A percentile compares a stretch with the other conserved stretches of the same genome.
These are phyloP conservation scores for Dasyurus viverrinus DNA, from an alignment of 2,113 vertebrate genomes.

Conservation along the genomic window DNA sequence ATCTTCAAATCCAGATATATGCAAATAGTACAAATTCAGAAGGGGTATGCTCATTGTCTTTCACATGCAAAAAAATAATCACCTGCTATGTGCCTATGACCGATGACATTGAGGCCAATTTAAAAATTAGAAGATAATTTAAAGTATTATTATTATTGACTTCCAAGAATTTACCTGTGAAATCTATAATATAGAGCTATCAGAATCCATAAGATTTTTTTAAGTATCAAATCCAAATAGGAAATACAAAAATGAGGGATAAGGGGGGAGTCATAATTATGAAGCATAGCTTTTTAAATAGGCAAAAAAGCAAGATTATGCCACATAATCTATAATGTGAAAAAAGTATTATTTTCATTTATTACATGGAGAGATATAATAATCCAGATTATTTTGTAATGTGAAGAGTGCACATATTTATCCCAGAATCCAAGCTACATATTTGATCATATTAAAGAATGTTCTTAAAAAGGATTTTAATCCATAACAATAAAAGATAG, in stretches of 20 bases:
- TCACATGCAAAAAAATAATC: neutral
- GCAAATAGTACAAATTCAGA: neutral
- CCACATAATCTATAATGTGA: neutral
- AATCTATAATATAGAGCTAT: neutral
- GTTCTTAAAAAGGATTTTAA: neutral
- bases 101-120: neutral
- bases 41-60: neutral
- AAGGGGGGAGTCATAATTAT: neutral
- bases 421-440: neutral
- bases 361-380: neutral
- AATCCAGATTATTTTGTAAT: neutral
- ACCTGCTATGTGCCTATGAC: neutral
- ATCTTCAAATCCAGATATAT: neutral
- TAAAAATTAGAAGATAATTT: neutral
- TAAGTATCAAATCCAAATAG: neutral
- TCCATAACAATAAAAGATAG: neutral
- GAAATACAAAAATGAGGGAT: neutral
- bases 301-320: neutral
- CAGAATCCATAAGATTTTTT: neutral
- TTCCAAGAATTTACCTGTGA: neutral
- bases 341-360: neutral
- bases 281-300: neutral
- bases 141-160: neutral
- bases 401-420: neutral
- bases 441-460: neutral